A percentile compares a stretch with the other conserved stretches of the same genome.
phyloP scores from a whole-genome alignment of 1,140 invertebrate genomes.

The Rhopalosiphum padi region DNA sequence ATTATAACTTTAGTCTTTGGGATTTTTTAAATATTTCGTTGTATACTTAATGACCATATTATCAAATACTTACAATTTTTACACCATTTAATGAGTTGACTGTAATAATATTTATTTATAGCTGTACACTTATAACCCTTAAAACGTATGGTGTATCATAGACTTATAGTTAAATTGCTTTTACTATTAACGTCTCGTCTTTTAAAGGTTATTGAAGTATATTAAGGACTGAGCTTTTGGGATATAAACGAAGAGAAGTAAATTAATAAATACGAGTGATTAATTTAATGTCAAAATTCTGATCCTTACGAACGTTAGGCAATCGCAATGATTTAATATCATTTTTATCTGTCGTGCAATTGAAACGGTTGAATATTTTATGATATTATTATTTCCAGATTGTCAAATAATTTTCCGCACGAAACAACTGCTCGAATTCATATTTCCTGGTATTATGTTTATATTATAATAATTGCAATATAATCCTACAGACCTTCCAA shows the following conservation, averaged over 20 bases:
- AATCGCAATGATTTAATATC: background rate
- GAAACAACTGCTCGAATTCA: background rate
- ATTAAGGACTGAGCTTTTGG: background rate
- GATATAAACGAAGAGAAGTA: background rate
- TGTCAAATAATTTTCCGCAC: background rate
- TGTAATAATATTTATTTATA: background rate
- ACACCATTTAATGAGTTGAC: too few species aligned
- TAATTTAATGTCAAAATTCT: background rate
- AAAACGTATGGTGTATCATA: background rate
- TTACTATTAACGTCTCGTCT: background rate
- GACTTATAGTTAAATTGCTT: background rate
- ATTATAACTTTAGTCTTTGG: too few species aligned
- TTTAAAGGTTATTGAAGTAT: background rate
- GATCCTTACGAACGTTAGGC: background rate
- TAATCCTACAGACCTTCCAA: background rate
- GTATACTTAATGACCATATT: too few species aligned
- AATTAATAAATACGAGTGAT: background rate
- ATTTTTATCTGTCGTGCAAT: background rate
- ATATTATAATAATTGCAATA: background rate
- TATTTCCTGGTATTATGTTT: background rate
- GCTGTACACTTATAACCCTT: background rate
- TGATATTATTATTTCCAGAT: background rate
- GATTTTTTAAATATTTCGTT: too few species aligned
- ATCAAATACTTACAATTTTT: too few species aligned
- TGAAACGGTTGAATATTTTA: constrained; percentile 11